These are phyloP conservation scores for Troilus luridus DNA, from an alignment of 2,888 invertebrate species.

Conservation along the genomic window DNA sequence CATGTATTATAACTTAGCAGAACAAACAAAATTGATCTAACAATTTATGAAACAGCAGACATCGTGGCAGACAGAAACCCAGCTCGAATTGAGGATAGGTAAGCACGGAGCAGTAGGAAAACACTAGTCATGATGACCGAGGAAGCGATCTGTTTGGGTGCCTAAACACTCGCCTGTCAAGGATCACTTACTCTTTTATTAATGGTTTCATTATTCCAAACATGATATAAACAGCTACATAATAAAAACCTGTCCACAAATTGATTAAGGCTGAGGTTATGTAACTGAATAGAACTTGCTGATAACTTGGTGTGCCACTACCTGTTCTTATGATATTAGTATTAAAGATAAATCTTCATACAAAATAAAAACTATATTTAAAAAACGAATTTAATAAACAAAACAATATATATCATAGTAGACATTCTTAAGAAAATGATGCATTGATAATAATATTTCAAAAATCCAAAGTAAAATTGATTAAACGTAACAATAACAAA, in stretches of 20 bases:
- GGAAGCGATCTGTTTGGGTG: conserved; percentile 54
- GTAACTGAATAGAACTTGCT: no score
- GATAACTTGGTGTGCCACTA: no score
- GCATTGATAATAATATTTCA: no score
- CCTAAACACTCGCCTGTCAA: conserved; percentile 52
- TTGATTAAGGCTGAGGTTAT: background rate
- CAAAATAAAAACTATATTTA: no score
- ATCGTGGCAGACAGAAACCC: background rate
- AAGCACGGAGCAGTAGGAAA: conserved; percentile 49
- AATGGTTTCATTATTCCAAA: conserved; percentile 49
- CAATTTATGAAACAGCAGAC: background rate
- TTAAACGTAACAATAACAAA: no score
- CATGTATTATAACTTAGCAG: background rate
- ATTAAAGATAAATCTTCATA: no score
- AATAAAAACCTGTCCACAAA: conserved; percentile 29
- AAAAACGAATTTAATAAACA: no score
- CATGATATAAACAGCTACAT: conserved; percentile 39
- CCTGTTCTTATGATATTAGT: no score
- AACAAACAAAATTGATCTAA: conserved; percentile 46
- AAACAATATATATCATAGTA: no score
- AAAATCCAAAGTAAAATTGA: no score
- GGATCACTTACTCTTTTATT: conserved; percentile 47
- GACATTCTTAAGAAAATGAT: no score
- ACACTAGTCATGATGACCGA: conserved; percentile 56
- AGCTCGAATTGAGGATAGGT: conserved; percentile 27